Percentiles rank a stretch among this genome's conserved stretches.
Evolutionary conservation across 2,888 invertebrate genomes (phyloP).

Genomic region (Hydriomena furcata): DNA sequence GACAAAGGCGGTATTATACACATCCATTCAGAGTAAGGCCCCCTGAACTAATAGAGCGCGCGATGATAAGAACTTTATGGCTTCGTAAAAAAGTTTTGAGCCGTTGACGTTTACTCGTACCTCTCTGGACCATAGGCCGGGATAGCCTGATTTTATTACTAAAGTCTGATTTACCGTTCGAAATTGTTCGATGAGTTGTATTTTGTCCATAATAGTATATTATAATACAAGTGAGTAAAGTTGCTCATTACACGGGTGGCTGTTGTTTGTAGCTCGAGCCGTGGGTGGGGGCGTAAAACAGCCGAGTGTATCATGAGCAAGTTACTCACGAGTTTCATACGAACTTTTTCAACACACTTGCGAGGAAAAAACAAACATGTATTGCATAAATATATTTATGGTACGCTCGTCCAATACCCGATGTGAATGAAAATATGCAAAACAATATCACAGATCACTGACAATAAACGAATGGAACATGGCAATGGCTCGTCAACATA

Average conservation of each 20-base stretch:
- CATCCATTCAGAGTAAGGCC: conserved; percentile 34
- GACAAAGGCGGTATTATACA: conserved; percentile 34
- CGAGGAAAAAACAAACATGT: too few species aligned
- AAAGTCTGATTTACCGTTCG: conserved; percentile 14
- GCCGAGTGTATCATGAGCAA: too few species aligned
- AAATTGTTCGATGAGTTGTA: conserved; percentile 1
- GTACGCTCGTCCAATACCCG: neutral
- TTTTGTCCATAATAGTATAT: too few species aligned
- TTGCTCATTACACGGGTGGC: too few species aligned
- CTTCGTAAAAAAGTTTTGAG: conserved; percentile 34
- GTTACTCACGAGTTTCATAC: too few species aligned
- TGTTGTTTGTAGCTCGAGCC: too few species aligned
- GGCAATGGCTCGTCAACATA: too few species aligned
- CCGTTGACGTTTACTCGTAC: conserved; percentile 28
- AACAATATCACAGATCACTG: too few species aligned
- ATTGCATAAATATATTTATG: neutral
- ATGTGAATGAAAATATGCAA: neutral
- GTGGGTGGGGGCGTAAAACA: too few species aligned
- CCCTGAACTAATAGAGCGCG: conserved; percentile 44
- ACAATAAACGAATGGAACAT: too few species aligned
- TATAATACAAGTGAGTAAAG: too few species aligned
- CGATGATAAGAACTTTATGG: conserved; percentile 40
- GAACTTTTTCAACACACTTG: too few species aligned
- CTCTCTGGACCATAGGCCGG: conserved; percentile 9
- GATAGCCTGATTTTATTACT: conserved; percentile 18